Conservation (phyloP, 2,113 vertebrate species). For the Platichthys stellatus region DNA sequence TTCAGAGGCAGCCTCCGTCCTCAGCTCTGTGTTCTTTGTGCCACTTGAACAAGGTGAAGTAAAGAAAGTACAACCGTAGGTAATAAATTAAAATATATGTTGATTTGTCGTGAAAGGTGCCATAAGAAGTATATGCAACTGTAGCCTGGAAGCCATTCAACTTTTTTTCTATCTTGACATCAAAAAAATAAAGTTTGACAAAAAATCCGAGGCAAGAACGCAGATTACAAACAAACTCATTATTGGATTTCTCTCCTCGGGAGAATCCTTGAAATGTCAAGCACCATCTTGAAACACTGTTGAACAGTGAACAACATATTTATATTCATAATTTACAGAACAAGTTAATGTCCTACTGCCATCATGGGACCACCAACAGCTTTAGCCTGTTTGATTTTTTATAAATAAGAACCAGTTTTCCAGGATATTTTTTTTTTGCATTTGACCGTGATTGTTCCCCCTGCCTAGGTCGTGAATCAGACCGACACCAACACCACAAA, state of each 20-base stretch:
- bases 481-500: not conserved
- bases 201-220: not conserved
- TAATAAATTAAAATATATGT: no score
- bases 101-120: not conserved
- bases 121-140: not conserved
- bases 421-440: not conserved
- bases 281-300: constrained; percentile 20
- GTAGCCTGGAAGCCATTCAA: not conserved
- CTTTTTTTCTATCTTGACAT: not conserved
- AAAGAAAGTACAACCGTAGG: no score
- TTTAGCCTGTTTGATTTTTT: not conserved
- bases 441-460: not conserved
- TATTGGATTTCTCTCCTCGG: not conserved
- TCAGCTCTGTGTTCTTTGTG: no score
- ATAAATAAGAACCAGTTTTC: not conserved
- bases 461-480: not conserved
- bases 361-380: not conserved
- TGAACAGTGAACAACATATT: not conserved
- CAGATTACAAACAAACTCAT: not conserved
- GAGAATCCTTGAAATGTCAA: not conserved
- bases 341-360: not conserved
- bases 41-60: no score
- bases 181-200: not conserved
- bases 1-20: no score
- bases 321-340: constrained; percentile 9